Percentiles rank a stretch among this genome's conserved stretches.
Evolutionary conservation across 2,113 vertebrate genomes (phyloP).

Genomic region (Piprites chloris): DNA sequence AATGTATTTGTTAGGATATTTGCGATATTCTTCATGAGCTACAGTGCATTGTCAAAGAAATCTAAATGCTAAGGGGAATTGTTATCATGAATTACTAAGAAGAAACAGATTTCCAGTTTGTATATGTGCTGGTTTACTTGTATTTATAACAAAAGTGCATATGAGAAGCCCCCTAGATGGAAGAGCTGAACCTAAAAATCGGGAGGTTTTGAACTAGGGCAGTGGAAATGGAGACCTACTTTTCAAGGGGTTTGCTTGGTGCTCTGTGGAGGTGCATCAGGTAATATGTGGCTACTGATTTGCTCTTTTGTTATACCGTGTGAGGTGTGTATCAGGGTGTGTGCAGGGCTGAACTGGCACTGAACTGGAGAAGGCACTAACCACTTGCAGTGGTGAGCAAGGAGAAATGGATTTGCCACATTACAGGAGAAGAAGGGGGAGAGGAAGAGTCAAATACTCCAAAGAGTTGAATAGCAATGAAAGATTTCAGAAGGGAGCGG

Average conservation of each 20-base stretch:
- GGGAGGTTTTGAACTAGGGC: neutral
- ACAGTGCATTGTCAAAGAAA: neutral
- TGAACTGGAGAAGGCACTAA: neutral
- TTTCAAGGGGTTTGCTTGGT: neutral
- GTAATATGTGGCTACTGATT: neutral
- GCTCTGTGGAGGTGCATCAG: neutral
- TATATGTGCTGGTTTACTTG: neutral
- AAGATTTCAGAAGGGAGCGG: neutral
- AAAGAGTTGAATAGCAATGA: neutral
- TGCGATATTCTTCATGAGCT: neutral
- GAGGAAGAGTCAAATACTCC: neutral
- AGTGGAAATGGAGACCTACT: neutral
- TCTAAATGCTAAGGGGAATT: neutral
- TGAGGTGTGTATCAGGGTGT: neutral
- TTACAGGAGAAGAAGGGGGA: neutral
- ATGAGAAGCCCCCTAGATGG: neutral
- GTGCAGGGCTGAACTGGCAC: neutral
- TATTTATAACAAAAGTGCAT: neutral
- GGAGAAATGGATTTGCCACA: neutral
- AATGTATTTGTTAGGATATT: neutral
- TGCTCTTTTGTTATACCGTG: neutral
- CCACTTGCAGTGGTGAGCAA: neutral
- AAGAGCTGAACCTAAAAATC: neutral
- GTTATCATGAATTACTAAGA: neutral
- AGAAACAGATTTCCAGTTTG: neutral